Evolutionary conservation across 2,797 vertebrate genomes (phyloP).

Genomic region (Betta splendens): DNA sequence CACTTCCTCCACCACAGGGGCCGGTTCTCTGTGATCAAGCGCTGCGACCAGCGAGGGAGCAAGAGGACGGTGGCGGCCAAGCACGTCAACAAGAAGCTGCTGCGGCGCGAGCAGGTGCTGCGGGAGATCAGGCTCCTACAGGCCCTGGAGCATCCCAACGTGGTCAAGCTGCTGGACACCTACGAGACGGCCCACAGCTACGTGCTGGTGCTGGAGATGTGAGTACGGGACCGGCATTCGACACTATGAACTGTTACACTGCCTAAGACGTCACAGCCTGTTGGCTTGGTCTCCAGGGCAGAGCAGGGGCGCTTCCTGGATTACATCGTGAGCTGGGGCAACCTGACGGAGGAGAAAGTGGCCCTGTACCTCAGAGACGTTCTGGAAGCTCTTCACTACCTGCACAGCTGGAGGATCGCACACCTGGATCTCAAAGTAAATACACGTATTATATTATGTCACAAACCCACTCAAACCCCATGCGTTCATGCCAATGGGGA

Average conservation of each 20-base stretch:
- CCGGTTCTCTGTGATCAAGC: conserved; percentile 95
- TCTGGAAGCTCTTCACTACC: conserved; percentile 91
- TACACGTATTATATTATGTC: not conserved
- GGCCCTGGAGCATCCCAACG: conserved; percentile 92
- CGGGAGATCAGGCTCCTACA: conserved; percentile 93
- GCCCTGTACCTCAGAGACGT: conserved; percentile 90
- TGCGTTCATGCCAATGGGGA: not conserved
- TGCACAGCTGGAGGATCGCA: conserved; percentile 93
- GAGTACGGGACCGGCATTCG: no score
- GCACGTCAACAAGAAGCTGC: conserved; percentile 95
- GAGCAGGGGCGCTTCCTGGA: conserved; percentile 92
- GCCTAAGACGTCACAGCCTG: no score
- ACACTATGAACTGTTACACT: no score
- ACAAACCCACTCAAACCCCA: no score
- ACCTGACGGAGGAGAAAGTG: conserved; percentile 94
- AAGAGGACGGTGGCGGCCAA: conserved; percentile 91
- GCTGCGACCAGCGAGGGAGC: conserved; percentile 94
- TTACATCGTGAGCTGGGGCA: conserved; percentile 92
- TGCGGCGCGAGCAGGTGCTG: conserved; percentile 94
- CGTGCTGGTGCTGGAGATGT: conserved; percentile 93
- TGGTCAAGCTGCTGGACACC: conserved; percentile 91
- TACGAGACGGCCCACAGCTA: conserved; percentile 94
- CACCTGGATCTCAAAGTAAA: conserved; percentile 95
- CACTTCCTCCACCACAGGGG: conserved; percentile 79
- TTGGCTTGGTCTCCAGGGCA: conserved; percentile 78